Conservation (phyloP, 2,797 vertebrate genomes). For the Neomorphus geoffroyi region DNA sequence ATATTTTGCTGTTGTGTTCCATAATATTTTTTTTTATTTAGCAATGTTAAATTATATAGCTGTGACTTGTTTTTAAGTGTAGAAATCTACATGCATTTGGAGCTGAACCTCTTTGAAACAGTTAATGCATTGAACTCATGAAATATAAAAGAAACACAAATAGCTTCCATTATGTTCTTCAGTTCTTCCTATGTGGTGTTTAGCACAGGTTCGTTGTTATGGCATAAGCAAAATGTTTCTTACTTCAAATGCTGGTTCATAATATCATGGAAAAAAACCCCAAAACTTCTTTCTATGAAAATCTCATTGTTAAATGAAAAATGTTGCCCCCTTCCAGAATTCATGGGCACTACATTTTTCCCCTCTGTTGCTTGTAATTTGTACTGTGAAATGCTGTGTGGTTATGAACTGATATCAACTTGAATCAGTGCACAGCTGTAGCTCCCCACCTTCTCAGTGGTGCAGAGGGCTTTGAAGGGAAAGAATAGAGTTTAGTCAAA, state of each 20-base stretch:
- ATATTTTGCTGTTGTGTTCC: constrained; percentile 34
- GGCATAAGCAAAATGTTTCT: constrained; percentile 10
- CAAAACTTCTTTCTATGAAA: constrained; percentile 46
- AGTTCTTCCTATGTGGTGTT: not conserved
- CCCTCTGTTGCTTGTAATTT: constrained; percentile 28
- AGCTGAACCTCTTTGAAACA: constrained; percentile 5
- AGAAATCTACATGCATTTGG: not conserved
- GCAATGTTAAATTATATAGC: constrained; percentile 8
- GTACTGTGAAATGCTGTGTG: constrained; percentile 55
- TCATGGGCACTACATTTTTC: constrained; percentile 12
- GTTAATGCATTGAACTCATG: not conserved
- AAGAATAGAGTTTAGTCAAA: constrained; percentile 71
- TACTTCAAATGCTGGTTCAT: not conserved
- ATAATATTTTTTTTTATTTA: not conserved
- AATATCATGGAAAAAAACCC: not conserved
- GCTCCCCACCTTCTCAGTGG: constrained; percentile 51
- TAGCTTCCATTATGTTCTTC: not conserved
- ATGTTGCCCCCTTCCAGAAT: constrained; percentile 67
- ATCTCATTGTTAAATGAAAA: constrained; percentile 61
- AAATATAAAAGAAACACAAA: not conserved
- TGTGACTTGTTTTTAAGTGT: not conserved
- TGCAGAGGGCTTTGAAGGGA: constrained; percentile 72
- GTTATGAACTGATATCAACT: constrained; percentile 57
- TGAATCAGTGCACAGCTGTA: constrained; percentile 43
- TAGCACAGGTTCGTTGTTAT: not conserved